A percentile compares a stretch with the other conserved stretches of the same genome.
Evolutionary conservation across 2,888 invertebrate genomes (phyloP).

Genomic region (Ceramica pisi): DNA sequence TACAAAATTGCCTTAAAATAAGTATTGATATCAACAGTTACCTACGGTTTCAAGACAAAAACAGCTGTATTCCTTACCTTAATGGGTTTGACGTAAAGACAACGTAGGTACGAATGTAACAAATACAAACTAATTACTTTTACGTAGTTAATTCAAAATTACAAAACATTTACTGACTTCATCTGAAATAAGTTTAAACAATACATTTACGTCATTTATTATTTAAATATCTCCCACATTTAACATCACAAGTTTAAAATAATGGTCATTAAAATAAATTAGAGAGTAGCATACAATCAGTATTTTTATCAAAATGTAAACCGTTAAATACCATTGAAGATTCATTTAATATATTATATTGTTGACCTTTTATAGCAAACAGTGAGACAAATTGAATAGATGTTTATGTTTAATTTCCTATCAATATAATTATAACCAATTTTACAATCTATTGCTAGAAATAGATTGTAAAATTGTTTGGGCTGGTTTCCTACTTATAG

Average conservation of each 20-base stretch:
- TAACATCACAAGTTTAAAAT: constrained; percentile 12
- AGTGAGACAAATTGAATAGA: constrained; percentile 16
- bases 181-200: constrained; percentile 2
- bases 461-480: too few species aligned
- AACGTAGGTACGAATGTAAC: not conserved
- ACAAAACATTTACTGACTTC: not conserved
- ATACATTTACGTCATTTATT: constrained; percentile 28
- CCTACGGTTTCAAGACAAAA: not conserved
- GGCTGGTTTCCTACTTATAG: too few species aligned
- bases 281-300: constrained; percentile 27
- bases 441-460: not conserved
- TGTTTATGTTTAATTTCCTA: constrained; percentile 14
- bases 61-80: not conserved
- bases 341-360: constrained; percentile 25
- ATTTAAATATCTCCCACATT: constrained; percentile 9
- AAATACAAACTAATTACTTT: not conserved
- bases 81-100: constrained; percentile 1
- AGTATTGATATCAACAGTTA: not conserved
- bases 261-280: constrained; percentile 40
- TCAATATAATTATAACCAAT: not conserved
- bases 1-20: not conserved
- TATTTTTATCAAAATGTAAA: constrained; percentile 28
- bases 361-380: constrained; percentile 8
- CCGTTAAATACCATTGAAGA: not conserved
- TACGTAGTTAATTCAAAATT: too few species aligned